Evolutionary conservation across 1,140 invertebrate species (phyloP).

Genomic region (Mizuhopecten yessoensis): DNA sequence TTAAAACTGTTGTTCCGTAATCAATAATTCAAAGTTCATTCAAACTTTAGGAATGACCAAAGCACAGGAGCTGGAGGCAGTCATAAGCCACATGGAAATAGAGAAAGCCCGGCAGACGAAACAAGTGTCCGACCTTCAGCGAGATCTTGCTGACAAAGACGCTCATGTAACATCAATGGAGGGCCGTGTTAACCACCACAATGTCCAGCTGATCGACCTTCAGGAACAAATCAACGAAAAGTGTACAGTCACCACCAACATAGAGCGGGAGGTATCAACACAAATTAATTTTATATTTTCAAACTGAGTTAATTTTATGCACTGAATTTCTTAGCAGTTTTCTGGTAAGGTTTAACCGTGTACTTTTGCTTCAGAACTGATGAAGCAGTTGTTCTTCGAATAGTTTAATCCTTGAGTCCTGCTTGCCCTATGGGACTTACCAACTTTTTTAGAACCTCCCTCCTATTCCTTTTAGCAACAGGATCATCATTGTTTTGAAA

Average conservation of each 20-base stretch:
- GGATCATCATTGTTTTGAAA: no score
- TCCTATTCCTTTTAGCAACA: no score
- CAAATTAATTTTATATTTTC: not conserved
- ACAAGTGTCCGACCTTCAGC: conserved; percentile 66
- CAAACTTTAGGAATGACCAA: conserved; percentile 70
- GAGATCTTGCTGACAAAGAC: conserved; percentile 72
- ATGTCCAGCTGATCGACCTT: conserved; percentile 77
- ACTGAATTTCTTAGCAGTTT: no score
- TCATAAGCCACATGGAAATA: conserved; percentile 67
- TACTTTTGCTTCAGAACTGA: no score
- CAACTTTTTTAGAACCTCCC: no score
- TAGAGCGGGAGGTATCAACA: conserved; percentile 75
- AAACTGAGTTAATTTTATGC: no score
- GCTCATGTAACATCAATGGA: conserved; percentile 71
- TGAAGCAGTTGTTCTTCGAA: no score
- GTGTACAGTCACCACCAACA: conserved; percentile 67
- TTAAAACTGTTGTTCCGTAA: not conserved
- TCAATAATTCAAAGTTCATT: not conserved
- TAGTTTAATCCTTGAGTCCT: no score
- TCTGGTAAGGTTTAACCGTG: no score
- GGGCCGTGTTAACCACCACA: conserved; percentile 75
- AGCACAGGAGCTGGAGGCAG: conserved; percentile 72
- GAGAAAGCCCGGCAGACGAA: conserved; percentile 67
- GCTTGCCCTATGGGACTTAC: no score
- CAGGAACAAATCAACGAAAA: conserved; percentile 78